These are phyloP conservation scores for Pogonognathellus flavescens DNA, from an alignment of 1,140 invertebrate species.

Conservation along the genomic window DNA sequence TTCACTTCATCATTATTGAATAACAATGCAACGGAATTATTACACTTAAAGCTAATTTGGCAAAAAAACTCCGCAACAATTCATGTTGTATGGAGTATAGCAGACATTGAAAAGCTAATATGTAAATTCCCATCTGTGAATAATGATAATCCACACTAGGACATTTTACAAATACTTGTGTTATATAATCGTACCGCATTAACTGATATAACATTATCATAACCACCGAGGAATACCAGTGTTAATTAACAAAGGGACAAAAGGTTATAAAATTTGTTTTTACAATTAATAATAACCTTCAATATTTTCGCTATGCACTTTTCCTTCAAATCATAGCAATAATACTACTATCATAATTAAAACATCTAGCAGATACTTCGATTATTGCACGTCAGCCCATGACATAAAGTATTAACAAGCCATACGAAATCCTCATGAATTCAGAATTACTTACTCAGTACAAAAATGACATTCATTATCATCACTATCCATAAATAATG, in stretches of 20 bases:
- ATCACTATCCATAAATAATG: constrained; percentile 21
- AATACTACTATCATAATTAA: constrained; percentile 19
- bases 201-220: not conserved
- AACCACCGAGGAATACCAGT: not conserved
- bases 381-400: constrained; percentile 43
- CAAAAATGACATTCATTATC: constrained; percentile 19
- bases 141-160: not conserved
- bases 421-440: constrained; percentile 8
- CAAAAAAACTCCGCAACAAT: too few species aligned
- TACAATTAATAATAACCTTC: not conserved
- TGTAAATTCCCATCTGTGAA: not conserved
- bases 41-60: too few species aligned
- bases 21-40: too few species aligned
- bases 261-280: too few species aligned
- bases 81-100: too few species aligned
- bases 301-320: not conserved
- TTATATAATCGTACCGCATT: not conserved
- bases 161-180: not conserved
- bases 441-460: constrained; percentile 8
- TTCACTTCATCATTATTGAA: too few species aligned
- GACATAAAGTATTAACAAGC: constrained; percentile 25
- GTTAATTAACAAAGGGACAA: not conserved
- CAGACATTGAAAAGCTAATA: not conserved
- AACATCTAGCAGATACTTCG: constrained; percentile 24
- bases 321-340: not conserved